Evolutionary conservation across 1,140 invertebrate genomes (phyloP), one percentile per base, ranked within the genome.

Genomic region (Bicyclus anynana): DNA sequence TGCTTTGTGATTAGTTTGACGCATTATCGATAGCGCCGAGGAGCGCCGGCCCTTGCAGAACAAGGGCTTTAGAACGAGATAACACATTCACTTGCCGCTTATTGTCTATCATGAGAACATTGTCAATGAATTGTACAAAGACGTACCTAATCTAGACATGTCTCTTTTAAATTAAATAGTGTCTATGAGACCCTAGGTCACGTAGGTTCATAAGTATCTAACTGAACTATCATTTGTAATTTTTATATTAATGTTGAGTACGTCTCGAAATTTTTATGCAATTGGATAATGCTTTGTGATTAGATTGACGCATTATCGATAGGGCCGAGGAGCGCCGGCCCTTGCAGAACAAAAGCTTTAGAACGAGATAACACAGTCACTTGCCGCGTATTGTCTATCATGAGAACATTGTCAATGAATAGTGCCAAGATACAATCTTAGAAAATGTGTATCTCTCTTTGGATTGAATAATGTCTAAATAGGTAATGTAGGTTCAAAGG

Each of bases 241-340:
- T n/a, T n/a, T n/a, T n/a, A n/a, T n/a, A n/a, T n/a, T n/a, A n/a
- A n/a, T n/a, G n/a, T n/a, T n/a, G n/a, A n/a, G n/a, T 68, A 59
- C 80, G 76, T 76, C 78, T 44, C 76, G 79, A 76, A 37, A 72
- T 74, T 71, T 75, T 73, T 77, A 80, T 75, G 72, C 72, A 79
- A 79, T 75, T 65, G 62, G 65, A 66, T 72, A 69, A 67, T 70
- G 62, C 56, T 46, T 47, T 62, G 42, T 44, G 42, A 44, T 44
- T 44, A 44, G 42, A n/a, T 44, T 44, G 42, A 20, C 42, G 42
- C 35, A 58, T 57, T 57, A 50, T 46, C 48, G 35, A 44, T 46
- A 17, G 38, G 16, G n/a, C 42, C 5, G 2, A 13, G 29, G n/a
- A n/a, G 23, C 23, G 23, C 7, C 23, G 17, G 14, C 37, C 14